phyloP scores from a whole-genome alignment of 2,888 invertebrate species.

The Oscheius sp. region DNA sequence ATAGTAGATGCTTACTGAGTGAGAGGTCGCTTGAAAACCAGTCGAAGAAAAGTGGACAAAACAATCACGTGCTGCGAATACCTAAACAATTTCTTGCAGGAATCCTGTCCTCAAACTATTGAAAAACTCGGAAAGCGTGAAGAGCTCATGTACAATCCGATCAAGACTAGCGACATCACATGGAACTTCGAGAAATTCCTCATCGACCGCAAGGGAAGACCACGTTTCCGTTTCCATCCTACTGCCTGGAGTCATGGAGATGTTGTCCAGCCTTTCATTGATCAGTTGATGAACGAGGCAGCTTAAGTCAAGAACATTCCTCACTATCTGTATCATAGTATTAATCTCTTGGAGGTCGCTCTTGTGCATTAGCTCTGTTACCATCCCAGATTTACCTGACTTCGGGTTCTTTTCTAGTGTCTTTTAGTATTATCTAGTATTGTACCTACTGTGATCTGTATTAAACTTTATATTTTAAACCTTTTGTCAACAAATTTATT shows the following conservation, averaged over 20 bases:
- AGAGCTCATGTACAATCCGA: slow-evolving; percentile 69
- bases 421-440: slow-evolving; percentile 7
- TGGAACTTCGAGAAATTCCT: slow-evolving; percentile 71
- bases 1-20: not conserved
- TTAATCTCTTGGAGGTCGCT: not conserved
- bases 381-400: slow-evolving; percentile 23
- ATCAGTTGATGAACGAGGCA: slow-evolving; percentile 57
- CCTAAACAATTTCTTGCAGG: slow-evolving; percentile 43
- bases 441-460: not conserved
- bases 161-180: slow-evolving; percentile 66
- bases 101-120: slow-evolving; percentile 69
- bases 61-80: not conserved
- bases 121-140: slow-evolving; percentile 67
- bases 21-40: slow-evolving; percentile 17
- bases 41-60: not conserved
- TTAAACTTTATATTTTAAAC: not conserved
- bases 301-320: slow-evolving; percentile 21
- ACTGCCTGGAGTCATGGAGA: slow-evolving; percentile 69
- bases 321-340: slow-evolving; percentile 24
- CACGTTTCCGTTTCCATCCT: slow-evolving; percentile 70
- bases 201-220: slow-evolving; percentile 67
- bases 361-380: slow-evolving; percentile 12
- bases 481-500: no score
- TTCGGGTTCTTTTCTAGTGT: slow-evolving; percentile 18
- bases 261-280: slow-evolving; percentile 63